These are phyloP conservation scores for Oligia latruncula DNA, from an alignment of 2,888 invertebrate species.

Conservation along the genomic window DNA sequence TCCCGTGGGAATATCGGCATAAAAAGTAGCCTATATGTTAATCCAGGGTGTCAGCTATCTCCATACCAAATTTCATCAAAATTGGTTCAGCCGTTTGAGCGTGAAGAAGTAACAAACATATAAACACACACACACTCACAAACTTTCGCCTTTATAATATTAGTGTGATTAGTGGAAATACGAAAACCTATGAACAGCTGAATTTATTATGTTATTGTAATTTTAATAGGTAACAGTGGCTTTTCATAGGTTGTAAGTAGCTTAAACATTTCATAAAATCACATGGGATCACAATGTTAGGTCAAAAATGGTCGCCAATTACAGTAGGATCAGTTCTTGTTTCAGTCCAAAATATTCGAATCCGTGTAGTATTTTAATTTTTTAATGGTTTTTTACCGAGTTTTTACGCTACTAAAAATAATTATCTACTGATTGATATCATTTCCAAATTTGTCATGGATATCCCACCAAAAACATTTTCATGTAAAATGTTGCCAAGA, in stretches of 20 bases:
- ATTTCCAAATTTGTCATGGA: constrained; percentile 26
- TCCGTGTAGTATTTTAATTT: not conserved
- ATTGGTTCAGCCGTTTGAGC: no score
- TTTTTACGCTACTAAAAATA: not conserved
- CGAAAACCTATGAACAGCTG: not conserved
- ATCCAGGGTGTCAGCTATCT: no score
- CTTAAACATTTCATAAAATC: not conserved
- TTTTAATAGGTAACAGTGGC: not conserved
- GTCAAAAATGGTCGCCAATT: not conserved
- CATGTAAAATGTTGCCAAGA: no score
- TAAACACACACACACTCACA: no score
- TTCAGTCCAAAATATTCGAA: not conserved
- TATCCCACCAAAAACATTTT: no score
- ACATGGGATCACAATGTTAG: not conserved
- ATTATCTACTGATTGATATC: not conserved
- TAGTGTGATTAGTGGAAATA: no score
- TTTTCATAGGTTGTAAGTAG: not conserved
- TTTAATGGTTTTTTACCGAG: not conserved
- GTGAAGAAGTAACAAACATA: no score
- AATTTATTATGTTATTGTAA: constrained; percentile 8
- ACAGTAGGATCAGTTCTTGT: no score
- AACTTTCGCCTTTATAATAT: no score
- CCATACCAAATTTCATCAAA: no score
- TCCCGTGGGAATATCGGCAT: no score
- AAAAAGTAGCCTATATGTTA: no score